Conservation (phyloP, 1,140 invertebrate species). For the Zaprionus tsacasi region DNA sequence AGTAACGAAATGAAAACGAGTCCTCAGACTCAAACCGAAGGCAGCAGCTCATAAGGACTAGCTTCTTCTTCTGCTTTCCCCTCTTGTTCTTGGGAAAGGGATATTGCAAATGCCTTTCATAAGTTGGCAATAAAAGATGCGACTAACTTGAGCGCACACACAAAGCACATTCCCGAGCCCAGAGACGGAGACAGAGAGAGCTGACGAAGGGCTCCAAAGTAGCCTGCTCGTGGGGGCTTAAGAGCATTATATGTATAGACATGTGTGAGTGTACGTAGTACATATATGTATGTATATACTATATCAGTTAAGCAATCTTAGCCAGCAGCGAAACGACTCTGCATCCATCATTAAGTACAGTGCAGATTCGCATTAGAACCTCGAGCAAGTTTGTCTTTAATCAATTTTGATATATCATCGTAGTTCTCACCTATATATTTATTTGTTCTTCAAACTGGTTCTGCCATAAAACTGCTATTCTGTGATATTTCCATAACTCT, state of each 20-base stretch:
- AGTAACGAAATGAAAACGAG: constrained; percentile 43
- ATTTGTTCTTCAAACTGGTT: neutral
- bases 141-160: constrained; percentile 21
- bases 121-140: constrained; percentile 17
- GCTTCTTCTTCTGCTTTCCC: neutral
- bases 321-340: neutral
- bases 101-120: constrained; percentile 29
- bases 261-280: neutral
- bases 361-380: neutral
- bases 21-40: too few relatives aligned
- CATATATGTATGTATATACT: neutral
- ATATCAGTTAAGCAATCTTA: constrained; percentile 9
- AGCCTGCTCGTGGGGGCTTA: constrained; percentile 7
- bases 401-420: too few relatives aligned
- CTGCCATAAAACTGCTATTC: neutral
- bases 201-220: constrained; percentile 1
- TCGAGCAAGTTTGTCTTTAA: too few relatives aligned
- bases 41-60: constrained; percentile 14
- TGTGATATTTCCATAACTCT: neutral
- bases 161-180: constrained; percentile 2
- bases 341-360: constrained; percentile 1
- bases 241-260: constrained; percentile 2
- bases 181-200: constrained; percentile 6
- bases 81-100: too few relatives aligned
- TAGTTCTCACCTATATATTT: neutral